Percentiles rank a stretch among this genome's conserved stretches.
Conservation (phyloP, 1,140 invertebrate species). For the Apis laboriosa region DNA sequence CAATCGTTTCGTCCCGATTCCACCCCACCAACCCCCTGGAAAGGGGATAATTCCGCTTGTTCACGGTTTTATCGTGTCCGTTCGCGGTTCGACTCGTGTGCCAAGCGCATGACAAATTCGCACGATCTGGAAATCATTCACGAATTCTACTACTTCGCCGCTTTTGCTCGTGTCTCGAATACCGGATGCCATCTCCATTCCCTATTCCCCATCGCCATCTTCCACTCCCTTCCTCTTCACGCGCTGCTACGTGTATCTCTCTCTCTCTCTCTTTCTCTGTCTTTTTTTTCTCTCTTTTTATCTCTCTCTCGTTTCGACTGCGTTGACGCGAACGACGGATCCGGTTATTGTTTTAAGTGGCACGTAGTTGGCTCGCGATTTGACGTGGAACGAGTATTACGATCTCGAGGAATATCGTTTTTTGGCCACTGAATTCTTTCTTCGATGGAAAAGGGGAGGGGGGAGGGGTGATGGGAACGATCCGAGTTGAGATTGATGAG, state of each 20-base stretch:
- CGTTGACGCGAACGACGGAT: neutral
- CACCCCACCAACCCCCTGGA: neutral
- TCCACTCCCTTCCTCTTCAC: neutral
- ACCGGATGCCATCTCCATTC: neutral
- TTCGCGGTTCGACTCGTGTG: neutral
- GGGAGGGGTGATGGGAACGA: neutral
- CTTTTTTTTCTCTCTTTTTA: no score
- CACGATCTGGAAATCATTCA: conserved; percentile 38
- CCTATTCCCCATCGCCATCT: no score
- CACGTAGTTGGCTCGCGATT: conserved; percentile 32
- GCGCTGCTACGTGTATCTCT: neutral
- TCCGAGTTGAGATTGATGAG: neutral
- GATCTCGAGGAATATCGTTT: conserved; percentile 8
- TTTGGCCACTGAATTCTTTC: conserved; percentile 1
- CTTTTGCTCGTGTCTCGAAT: neutral
- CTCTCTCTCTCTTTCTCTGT: no score
- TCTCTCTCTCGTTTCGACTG: no score
- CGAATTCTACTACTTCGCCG: conserved; percentile 7
- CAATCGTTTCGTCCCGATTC: conserved; percentile 8
- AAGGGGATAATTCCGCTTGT: conserved; percentile 1
- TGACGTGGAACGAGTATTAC: neutral
- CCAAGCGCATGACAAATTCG: conserved; percentile 41
- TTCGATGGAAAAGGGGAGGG: no score
- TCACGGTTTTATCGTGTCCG: conserved; percentile 6
- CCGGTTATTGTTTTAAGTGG: conserved; percentile 35